These are phyloP conservation scores for Caerostris extrusa DNA, from an alignment of 1,140 invertebrate genomes.

Conservation along the genomic window DNA sequence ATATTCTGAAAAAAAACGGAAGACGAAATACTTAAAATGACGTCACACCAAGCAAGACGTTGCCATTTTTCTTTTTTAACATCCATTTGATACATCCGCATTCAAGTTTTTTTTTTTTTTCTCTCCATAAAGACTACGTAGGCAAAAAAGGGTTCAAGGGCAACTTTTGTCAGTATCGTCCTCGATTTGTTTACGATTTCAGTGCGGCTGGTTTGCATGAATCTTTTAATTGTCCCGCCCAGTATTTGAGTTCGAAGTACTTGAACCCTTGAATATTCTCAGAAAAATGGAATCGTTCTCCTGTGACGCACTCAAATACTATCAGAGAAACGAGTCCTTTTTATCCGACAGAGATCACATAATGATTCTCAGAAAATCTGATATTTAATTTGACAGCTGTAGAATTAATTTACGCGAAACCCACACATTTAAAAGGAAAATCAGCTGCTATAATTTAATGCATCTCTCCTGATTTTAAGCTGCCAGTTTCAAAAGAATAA, in stretches of 20 bases:
- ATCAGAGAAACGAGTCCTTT: too few species aligned
- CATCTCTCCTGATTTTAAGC: too few species aligned
- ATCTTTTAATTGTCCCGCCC: neutral
- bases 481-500: too few species aligned
- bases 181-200: constrained; percentile 50
- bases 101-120: constrained; percentile 22
- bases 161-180: neutral
- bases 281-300: too few species aligned
- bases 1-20: neutral
- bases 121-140: neutral
- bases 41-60: neutral
- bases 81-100: constrained; percentile 66
- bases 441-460: too few species aligned
- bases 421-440: too few species aligned
- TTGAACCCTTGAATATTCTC: neutral
- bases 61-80: constrained; percentile 22
- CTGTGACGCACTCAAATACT: too few species aligned
- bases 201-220: neutral
- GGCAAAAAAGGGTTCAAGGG: constrained; percentile 48
- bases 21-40: neutral
- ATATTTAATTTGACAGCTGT: too few species aligned
- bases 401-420: too few species aligned
- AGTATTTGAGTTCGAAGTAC: neutral
- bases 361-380: too few species aligned
- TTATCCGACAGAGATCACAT: too few species aligned